These are phyloP conservation scores for Artibeus lituratus DNA, from an alignment of 2,797 vertebrate species.

Conservation along the genomic window DNA sequence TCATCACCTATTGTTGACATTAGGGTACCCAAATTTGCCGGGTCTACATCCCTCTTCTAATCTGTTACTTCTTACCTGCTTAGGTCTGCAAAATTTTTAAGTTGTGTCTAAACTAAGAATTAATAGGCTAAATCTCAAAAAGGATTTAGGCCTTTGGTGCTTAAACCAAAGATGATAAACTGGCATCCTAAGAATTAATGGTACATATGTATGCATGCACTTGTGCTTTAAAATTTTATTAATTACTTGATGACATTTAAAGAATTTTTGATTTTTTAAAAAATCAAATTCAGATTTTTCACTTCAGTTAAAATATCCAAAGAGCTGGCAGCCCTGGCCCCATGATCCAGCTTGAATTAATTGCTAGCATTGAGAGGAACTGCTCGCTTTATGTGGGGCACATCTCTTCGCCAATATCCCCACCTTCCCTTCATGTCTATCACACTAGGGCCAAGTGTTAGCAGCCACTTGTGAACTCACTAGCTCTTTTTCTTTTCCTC, in stretches of 20 bases:
- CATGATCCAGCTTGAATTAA: fast-evolving
- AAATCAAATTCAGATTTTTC: neutral
- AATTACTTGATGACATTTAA: neutral
- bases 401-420: fast-evolving
- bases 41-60: neutral
- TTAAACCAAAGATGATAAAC: neutral
- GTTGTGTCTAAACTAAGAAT: neutral
- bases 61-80: neutral
- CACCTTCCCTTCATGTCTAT: neutral
- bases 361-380: neutral
- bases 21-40: neutral
- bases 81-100: neutral
- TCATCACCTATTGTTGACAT: neutral
- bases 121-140: neutral
- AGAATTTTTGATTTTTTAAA: neutral
- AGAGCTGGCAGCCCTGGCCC: neutral
- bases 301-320: neutral
- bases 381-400: neutral
- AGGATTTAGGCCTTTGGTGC: neutral
- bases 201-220: neutral
- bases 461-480: neutral
- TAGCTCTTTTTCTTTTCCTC: neutral
- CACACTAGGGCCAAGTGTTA: neutral
- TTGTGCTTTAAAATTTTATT: neutral
- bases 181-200: neutral